These are phyloP conservation scores for Ectropis grisescens DNA, from an alignment of 1,140 invertebrate genomes.

Conservation along the genomic window DNA sequence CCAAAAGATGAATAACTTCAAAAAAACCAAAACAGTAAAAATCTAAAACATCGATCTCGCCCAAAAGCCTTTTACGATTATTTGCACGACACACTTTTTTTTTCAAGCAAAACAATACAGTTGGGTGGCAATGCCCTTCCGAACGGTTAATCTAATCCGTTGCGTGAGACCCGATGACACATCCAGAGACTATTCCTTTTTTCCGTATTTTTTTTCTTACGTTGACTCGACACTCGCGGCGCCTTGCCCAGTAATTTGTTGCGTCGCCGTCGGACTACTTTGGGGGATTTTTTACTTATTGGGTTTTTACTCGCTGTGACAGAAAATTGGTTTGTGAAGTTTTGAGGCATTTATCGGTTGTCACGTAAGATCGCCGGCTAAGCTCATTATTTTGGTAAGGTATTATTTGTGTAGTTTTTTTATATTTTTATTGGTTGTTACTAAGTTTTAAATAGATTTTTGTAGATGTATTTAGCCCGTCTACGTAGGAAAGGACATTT, in stretches of 20 bases:
- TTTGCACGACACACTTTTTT: constrained; percentile 2
- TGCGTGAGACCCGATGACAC: constrained; percentile 33
- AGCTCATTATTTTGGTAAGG: no score
- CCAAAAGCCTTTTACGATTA: background rate
- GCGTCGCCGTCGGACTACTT: constrained; percentile 14
- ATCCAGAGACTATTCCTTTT: constrained; percentile 23
- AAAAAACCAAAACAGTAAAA: constrained; percentile 4
- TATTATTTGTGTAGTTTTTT: no score
- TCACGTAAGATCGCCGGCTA: background rate
- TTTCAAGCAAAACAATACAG: constrained; percentile 13
- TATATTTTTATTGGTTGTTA: no score
- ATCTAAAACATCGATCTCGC: background rate
- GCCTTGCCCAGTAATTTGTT: constrained; percentile 39
- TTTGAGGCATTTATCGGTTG: background rate
- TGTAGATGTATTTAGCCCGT: no score
- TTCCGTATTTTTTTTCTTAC: constrained; percentile 17
- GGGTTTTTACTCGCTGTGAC: constrained; percentile 10
- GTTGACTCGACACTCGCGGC: constrained; percentile 20
- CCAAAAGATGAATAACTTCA: background rate
- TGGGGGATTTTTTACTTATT: constrained; percentile 13
- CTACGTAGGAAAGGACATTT: no score
- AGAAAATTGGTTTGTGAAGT: constrained; percentile 7
- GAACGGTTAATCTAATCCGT: constrained; percentile 9
- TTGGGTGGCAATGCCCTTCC: constrained; percentile 19
- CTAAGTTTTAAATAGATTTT: no score